Evolutionary conservation across 2,888 invertebrate species (phyloP).

Genomic region (Synanthedon tipuliformis): DNA sequence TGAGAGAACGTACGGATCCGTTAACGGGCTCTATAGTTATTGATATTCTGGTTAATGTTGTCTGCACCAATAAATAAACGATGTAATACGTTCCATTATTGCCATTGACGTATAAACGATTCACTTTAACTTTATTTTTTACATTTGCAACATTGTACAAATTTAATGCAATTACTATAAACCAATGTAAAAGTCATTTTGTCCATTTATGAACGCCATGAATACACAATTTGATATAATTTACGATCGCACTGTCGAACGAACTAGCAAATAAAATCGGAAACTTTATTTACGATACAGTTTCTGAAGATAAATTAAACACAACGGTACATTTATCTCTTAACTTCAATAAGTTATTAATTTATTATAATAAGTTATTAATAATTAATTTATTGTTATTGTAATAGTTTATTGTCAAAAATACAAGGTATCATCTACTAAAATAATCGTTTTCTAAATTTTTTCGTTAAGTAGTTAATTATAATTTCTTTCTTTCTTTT

Average conservation of each 20-base stretch:
- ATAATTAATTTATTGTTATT: background rate
- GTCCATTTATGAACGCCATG: conserved; percentile 11
- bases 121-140: conserved; percentile 3
- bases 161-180: conserved; percentile 9
- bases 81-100: background rate
- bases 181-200: conserved; percentile 13
- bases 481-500: too few relatives aligned
- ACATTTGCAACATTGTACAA: conserved; percentile 8
- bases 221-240: conserved; percentile 12
- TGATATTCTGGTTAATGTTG: background rate
- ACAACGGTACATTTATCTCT: background rate
- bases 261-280: background rate
- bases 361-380: background rate
- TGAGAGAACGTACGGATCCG: background rate
- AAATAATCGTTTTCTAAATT: too few relatives aligned
- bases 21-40: background rate
- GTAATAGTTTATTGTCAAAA: too few relatives aligned
- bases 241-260: conserved; percentile 10
- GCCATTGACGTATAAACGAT: background rate
- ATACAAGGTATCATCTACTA: too few relatives aligned
- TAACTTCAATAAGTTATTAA: background rate
- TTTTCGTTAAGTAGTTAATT: too few relatives aligned
- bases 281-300: background rate
- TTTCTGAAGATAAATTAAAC: background rate
- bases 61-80: background rate